Evolutionary conservation across 2,113 vertebrate genomes (phyloP), one percentile per base, ranked within the genome.

Genomic region (Pantherophis guttatus): DNA sequence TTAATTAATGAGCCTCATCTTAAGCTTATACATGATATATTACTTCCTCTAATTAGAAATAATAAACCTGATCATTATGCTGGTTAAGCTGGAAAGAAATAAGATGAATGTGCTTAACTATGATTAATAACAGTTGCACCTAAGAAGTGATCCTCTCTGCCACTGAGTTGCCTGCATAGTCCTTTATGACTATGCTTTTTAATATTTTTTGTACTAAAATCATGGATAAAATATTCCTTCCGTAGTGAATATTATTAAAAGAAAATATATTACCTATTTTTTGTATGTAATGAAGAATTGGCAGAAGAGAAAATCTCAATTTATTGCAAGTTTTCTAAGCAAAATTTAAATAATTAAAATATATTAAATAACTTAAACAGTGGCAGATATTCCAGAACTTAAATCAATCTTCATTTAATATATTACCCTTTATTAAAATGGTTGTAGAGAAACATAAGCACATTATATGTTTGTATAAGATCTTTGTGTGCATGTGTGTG

Each of bases 1-100:
- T 98, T 99, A 99, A 99, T 99, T 99, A 99, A 99, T 98, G 99
- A 99, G 98, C 98, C 98, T 98, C 98, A 98, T 99, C 98, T 98
- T 98, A 98, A 97, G 98, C 98, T 98, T 98, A 98, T 96, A 98
- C 98, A 99, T 99, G 99, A 99, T 99, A 98, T 99, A 99, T 99
- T 99, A 99, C 99, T 99, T 99, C 99, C 99, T 99, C 98, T 99
- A 99, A 99, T 99, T 99, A 99, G 99, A 99, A 99, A 99, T 99
- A 99, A 99, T 99, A 99, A 99, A 99, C 99, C 98, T 98, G 99
- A 99, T 99, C 99, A 99, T 99, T 99, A 99, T 98, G 98, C 99
- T 99, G 99, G 98, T 99, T 99, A 98, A 98, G 89, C 98, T 97
- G 97, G 98, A 98, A 98, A 98, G 98, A 98, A 98, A 98, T 97